Conservation (phyloP, 2,113 vertebrate species). For the Menura novaehollandiae region DNA sequence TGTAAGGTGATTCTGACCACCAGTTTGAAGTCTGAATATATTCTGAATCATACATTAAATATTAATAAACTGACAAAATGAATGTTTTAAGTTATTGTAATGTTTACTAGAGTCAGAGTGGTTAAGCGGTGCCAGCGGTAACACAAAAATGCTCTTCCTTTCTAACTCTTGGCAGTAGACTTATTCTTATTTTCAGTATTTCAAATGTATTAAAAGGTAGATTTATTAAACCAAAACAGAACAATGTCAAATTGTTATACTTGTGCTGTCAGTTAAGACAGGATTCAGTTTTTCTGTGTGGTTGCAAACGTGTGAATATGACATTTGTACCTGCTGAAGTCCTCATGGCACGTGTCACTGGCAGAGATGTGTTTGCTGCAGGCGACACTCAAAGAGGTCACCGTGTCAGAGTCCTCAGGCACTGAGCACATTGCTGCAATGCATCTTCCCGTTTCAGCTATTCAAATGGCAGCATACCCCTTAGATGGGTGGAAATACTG, state of each 20-base stretch:
- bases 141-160: background rate
- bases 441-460: background rate
- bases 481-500: background rate
- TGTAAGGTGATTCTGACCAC: background rate
- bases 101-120: background rate
- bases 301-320: background rate
- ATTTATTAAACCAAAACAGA: background rate
- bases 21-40: background rate
- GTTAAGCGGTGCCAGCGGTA: background rate
- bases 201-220: background rate
- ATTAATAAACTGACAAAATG: background rate
- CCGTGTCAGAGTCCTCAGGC: background rate
- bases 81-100: background rate
- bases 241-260: background rate
- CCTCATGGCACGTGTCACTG: rapidly evolving
- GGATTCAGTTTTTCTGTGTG: background rate
- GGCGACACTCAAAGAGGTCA: background rate
- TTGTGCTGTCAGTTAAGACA: background rate
- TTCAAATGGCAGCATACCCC: background rate
- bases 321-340: background rate
- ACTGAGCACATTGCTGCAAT: background rate
- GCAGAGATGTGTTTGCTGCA: background rate
- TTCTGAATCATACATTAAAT: background rate
- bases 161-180: background rate
- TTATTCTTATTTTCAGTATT: background rate